phyloP scores from a whole-genome alignment of 2,888 invertebrate genomes.

The Tipula confusa region DNA sequence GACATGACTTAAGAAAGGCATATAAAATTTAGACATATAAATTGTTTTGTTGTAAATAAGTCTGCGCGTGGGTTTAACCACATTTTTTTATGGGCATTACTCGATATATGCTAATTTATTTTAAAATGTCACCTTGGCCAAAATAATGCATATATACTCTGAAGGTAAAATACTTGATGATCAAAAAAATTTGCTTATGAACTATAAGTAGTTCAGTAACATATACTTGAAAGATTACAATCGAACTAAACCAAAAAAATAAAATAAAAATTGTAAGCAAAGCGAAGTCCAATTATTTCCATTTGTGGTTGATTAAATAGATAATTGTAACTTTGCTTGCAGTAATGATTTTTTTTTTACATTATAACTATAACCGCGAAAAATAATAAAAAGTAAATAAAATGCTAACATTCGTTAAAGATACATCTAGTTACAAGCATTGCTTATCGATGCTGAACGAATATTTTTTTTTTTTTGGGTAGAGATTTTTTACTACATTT shows the following conservation, averaged over 20 bases:
- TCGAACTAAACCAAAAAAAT: too few relatives aligned
- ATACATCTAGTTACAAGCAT: neutral
- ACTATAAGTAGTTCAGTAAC: neutral
- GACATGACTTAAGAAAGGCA: neutral
- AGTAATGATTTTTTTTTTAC: neutral
- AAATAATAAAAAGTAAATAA: too few relatives aligned
- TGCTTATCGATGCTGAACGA: neutral
- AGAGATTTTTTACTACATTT: neutral
- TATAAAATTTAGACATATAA: neutral
- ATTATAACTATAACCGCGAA: neutral
- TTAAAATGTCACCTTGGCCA: neutral
- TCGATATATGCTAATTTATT: neutral
- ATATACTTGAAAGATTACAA: too few relatives aligned
- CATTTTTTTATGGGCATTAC: neutral
- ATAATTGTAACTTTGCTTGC: neutral
- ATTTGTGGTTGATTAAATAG: constrained; percentile 3
- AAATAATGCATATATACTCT: neutral
- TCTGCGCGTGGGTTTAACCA: neutral
- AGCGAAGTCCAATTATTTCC: neutral
- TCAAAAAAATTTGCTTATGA: neutral
- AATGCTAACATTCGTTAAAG: neutral
- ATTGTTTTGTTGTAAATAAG: neutral
- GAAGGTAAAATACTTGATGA: neutral
- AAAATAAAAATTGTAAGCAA: neutral
- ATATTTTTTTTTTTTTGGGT: neutral